Conservation (phyloP, 2,888 invertebrate species). For the Candidula unifasciata region DNA sequence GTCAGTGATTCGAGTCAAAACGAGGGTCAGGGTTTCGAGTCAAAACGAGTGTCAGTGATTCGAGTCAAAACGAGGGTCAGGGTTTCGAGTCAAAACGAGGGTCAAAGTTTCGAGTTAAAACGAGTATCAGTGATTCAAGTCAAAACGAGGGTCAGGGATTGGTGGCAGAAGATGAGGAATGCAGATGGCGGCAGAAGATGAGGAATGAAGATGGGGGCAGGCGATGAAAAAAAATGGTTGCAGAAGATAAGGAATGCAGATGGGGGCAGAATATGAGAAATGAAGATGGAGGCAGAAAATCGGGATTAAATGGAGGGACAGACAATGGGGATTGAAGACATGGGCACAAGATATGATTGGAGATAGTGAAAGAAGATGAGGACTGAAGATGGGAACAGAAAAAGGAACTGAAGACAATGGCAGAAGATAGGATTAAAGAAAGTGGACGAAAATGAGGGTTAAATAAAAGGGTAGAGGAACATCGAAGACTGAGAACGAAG, state of each 20-base stretch:
- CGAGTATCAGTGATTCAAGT: too few relatives aligned
- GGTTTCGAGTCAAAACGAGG: too few relatives aligned
- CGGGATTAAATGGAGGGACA: conserved; percentile 4
- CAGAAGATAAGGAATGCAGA: neutral
- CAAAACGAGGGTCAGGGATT: too few relatives aligned
- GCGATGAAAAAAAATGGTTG: neutral
- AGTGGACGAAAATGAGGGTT: neutral
- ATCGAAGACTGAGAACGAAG: conserved; percentile 3
- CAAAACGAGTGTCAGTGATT: too few relatives aligned
- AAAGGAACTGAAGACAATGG: neutral
- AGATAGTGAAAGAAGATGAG: conserved; percentile 37
- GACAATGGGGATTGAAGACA: conserved; percentile 19
- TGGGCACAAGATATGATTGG: conserved; percentile 18
- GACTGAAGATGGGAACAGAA: conserved; percentile 25
- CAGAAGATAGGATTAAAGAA: neutral
- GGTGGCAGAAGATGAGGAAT: neutral
- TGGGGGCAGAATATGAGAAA: neutral
- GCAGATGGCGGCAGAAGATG: neutral
- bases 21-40: neutral
- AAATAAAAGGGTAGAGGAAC: neutral
- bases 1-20: neutral
- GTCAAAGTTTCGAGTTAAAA: too few relatives aligned
- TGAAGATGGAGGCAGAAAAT: conserved; percentile 4
- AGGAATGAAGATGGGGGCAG: neutral
- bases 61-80: too few relatives aligned